Conservation (phyloP, 2,888 invertebrate species). For the Oegoconia quadripuncta region DNA sequence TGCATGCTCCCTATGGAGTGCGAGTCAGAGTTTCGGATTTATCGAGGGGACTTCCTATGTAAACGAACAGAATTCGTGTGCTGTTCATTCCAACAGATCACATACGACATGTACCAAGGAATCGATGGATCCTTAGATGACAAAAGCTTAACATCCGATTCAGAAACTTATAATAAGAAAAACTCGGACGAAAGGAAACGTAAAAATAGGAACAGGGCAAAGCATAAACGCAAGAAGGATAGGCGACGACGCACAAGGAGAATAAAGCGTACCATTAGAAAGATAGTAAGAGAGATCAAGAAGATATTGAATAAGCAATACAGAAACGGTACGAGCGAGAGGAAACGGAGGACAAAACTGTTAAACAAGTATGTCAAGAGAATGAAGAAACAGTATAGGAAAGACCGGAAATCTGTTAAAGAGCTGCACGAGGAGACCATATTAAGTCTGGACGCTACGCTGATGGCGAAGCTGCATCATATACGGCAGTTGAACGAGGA, state of each 20-base stretch:
- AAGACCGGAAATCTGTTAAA: slow-evolving; percentile 49
- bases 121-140: slow-evolving; percentile 57
- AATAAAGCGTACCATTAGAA: slow-evolving; percentile 47
- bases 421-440: slow-evolving; percentile 48
- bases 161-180: slow-evolving; percentile 28
- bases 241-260: slow-evolving; percentile 42
- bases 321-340: slow-evolving; percentile 45
- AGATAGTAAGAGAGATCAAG: slow-evolving; percentile 47
- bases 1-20: slow-evolving; percentile 59
- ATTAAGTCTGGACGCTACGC: slow-evolving; percentile 39
- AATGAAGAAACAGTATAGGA: slow-evolving; percentile 51
- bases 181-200: slow-evolving; percentile 29
- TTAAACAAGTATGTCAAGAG: slow-evolving; percentile 54
- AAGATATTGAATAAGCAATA: slow-evolving; percentile 46
- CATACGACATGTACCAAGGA: slow-evolving; percentile 60
- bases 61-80: slow-evolving; percentile 57
- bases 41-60: slow-evolving; percentile 59
- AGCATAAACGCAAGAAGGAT: slow-evolving; percentile 30
- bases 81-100: slow-evolving; percentile 48
- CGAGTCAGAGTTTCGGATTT: slow-evolving; percentile 57
- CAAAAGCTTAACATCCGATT: slow-evolving; percentile 43
- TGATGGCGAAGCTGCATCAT: slow-evolving; percentile 37
- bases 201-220: slow-evolving; percentile 33
- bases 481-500: slow-evolving; percentile 41
- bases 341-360: slow-evolving; percentile 52